A percentile compares a stretch with the other conserved stretches of the same genome.
Conservation (phyloP, 2,888 invertebrate genomes). For the Sphaerophoria rueppellii region DNA sequence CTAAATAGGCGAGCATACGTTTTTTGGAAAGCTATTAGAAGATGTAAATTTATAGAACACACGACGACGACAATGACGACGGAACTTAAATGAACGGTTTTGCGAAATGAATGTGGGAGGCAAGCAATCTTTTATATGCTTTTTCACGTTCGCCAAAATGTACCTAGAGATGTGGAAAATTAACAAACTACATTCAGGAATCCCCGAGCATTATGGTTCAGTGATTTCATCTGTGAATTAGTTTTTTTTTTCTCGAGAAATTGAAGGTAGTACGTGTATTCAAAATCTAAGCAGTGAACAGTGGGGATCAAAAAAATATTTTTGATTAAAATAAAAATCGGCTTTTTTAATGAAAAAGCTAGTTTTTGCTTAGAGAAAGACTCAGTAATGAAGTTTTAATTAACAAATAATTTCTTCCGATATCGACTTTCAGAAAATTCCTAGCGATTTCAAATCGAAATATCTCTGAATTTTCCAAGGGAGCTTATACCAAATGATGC, state of each 20-base stretch:
- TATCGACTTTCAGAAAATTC: too few relatives aligned
- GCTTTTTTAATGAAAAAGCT: too few relatives aligned
- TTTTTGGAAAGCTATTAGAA: background rate
- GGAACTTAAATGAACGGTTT: slow-evolving; percentile 27
- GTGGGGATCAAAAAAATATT: too few relatives aligned
- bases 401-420: too few relatives aligned
- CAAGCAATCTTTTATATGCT: slow-evolving; percentile 47
- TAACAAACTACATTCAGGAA: slow-evolving; percentile 7
- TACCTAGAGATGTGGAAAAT: slow-evolving; percentile 36
- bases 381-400: too few relatives aligned
- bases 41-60: background rate
- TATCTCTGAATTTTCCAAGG: too few relatives aligned
- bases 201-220: slow-evolving; percentile 42
- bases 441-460: too few relatives aligned
- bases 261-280: background rate
- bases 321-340: too few relatives aligned
- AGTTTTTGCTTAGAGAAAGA: too few relatives aligned
- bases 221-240: slow-evolving; percentile 46
- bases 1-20: background rate
- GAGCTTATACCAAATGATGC: too few relatives aligned
- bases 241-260: slow-evolving; percentile 1
- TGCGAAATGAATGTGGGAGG: slow-evolving; percentile 51
- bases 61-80: background rate
- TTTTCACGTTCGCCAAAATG: slow-evolving; percentile 14
- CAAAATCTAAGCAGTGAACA: too few relatives aligned